A percentile compares a stretch with the other conserved stretches of the same genome.
These are phyloP conservation scores for Andrena trimmerana DNA, from an alignment of 2,888 invertebrate species.

Conservation along the genomic window DNA sequence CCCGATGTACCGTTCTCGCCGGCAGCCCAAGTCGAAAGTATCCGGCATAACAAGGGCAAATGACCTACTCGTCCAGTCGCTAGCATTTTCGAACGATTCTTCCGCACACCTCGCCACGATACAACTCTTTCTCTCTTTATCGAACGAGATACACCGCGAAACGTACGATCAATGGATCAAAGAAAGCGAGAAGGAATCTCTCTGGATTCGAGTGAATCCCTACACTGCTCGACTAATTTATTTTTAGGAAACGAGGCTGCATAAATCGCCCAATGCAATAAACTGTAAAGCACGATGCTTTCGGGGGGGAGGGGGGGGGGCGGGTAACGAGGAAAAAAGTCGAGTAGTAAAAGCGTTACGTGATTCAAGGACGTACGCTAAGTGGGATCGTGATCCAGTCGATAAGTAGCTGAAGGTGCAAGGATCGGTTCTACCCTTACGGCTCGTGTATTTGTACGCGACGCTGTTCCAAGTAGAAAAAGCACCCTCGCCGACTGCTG, in stretches of 20 bases:
- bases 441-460: conserved; percentile 43
- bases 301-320: conserved; percentile 30
- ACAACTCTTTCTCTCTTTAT: background rate
- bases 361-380: conserved; percentile 81
- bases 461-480: conserved; percentile 50
- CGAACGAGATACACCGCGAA: background rate
- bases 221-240: background rate
- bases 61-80: conserved; percentile 57
- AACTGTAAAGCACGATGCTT: conserved; percentile 14
- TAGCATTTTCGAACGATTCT: conserved; percentile 59
- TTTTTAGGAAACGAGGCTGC: background rate
- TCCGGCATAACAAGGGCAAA: conserved; percentile 66
- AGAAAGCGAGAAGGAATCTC: background rate
- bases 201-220: background rate
- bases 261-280: background rate
- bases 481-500: conserved; percentile 21
- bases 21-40: conserved; percentile 66
- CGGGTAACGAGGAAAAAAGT: conserved; percentile 68
- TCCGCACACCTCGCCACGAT: conserved; percentile 21
- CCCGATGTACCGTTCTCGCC: conserved; percentile 60
- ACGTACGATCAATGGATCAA: background rate
- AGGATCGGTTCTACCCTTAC: conserved; percentile 71
- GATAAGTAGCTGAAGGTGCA: conserved; percentile 75
- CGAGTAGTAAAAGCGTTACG: conserved; percentile 79
- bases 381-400: conserved; percentile 77